A percentile compares a stretch with the other conserved stretches of the same genome.
Evolutionary conservation across 2,888 invertebrate genomes (phyloP).

Genomic region (Mayetiola destructor): DNA sequence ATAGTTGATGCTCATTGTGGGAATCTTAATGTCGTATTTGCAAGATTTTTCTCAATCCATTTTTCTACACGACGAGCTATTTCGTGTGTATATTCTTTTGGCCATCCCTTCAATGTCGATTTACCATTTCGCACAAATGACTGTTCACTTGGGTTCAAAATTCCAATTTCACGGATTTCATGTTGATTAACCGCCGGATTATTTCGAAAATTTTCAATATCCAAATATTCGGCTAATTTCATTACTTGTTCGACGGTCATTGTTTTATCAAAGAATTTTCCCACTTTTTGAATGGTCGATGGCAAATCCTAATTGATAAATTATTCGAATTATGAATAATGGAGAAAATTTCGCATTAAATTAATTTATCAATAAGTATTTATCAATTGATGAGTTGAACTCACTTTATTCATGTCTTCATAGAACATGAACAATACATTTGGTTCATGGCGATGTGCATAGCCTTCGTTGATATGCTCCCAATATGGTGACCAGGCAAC

Average conservation of each 20-base stretch:
- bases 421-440: slow-evolving; percentile 66
- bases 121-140: slow-evolving; percentile 49
- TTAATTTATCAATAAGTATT: not conserved
- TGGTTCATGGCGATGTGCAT: slow-evolving; percentile 46
- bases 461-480: slow-evolving; percentile 64
- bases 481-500: slow-evolving; percentile 65
- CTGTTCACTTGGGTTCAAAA: slow-evolving; percentile 43
- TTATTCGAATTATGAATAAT: not conserved
- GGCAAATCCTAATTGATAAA: slow-evolving; percentile 36
- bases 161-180: slow-evolving; percentile 45
- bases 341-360: no score
- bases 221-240: slow-evolving; percentile 53
- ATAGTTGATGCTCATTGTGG: slow-evolving; percentile 28
- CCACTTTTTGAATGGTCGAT: slow-evolving; percentile 42
- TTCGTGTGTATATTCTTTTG: slow-evolving; percentile 52
- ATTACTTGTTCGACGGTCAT: slow-evolving; percentile 43
- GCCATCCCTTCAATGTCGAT: slow-evolving; percentile 47
- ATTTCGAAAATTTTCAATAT: slow-evolving; percentile 65
- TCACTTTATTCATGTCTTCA: slow-evolving; percentile 51
- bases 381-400: not conserved
- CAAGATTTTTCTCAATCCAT: slow-evolving; percentile 53
- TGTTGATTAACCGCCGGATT: slow-evolving; percentile 67
- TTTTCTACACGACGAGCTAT: slow-evolving; percentile 48
- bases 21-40: slow-evolving; percentile 44
- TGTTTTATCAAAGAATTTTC: slow-evolving; percentile 45